Evolutionary conservation across 64 coral and sea anemone genomes (phyloP).

Genomic region (Cladopsammia gracilis): DNA sequence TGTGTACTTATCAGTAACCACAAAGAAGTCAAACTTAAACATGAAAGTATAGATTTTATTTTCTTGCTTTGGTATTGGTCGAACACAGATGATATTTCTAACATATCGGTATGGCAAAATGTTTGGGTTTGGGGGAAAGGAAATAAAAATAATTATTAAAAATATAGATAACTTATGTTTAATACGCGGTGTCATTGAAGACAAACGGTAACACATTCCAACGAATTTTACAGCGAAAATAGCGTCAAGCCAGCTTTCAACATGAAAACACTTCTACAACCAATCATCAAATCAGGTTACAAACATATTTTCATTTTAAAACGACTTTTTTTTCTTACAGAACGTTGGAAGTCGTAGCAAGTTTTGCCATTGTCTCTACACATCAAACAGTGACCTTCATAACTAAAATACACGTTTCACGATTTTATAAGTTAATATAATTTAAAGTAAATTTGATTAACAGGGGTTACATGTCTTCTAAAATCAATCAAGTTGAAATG

Average conservation of each 20-base stretch:
- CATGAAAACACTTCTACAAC: background rate
- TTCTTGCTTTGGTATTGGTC: background rate
- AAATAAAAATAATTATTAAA: constrained; percentile 40
- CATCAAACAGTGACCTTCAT: too few species aligned
- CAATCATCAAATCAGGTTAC: background rate
- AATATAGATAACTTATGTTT: background rate
- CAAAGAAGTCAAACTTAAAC: background rate
- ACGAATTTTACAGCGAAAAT: background rate
- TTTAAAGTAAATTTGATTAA: too few species aligned
- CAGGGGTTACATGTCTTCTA: background rate
- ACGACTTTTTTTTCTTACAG: background rate
- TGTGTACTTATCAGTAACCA: too few species aligned
- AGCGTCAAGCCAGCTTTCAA: background rate
- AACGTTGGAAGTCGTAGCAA: background rate
- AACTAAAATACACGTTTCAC: too few species aligned
- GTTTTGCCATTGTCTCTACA: background rate
- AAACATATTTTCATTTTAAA: background rate
- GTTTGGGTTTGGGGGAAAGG: background rate
- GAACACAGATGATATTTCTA: background rate
- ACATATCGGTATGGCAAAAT: background rate
- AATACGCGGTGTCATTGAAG: too few species aligned
- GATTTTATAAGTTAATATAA: too few species aligned
- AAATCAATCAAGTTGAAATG: too few species aligned
- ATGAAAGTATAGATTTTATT: constrained; percentile 8
- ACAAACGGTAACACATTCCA: background rate